Percentiles rank a stretch among this genome's conserved stretches.
phyloP scores from a whole-genome alignment of 2,113 vertebrate species.

The Diadophis punctatus region DNA sequence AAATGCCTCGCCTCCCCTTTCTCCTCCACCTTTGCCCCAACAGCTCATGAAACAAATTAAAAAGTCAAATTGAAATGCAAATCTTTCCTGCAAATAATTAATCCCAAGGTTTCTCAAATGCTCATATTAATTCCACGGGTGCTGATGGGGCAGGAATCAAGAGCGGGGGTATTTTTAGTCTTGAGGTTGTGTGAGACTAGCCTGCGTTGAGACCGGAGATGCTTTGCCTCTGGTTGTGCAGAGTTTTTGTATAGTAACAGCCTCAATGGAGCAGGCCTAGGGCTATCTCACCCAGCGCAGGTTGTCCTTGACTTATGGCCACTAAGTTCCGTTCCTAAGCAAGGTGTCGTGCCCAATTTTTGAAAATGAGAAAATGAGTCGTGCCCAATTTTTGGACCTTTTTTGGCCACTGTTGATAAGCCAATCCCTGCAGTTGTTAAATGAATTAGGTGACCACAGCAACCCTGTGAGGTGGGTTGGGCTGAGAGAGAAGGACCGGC shows the following conservation, averaged over 20 bases:
- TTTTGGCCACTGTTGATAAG: not conserved
- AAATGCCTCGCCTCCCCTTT: not conserved
- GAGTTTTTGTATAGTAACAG: not conserved
- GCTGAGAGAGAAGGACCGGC: not conserved
- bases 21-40: not conserved
- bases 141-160: not conserved
- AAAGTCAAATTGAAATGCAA: conserved; percentile 49
- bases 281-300: not conserved
- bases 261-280: not conserved
- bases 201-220: not conserved
- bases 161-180: not conserved
- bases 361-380: not conserved
- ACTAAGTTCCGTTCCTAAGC: not conserved
- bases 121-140: not conserved
- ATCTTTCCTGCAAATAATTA: conserved; percentile 23
- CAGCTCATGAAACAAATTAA: conserved; percentile 52
- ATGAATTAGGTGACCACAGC: not conserved
- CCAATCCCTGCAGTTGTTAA: not conserved
- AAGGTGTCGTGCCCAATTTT: not conserved
- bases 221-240: not conserved
- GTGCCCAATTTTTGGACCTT: not conserved
- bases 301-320: not conserved
- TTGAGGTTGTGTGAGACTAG: not conserved
- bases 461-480: not conserved
- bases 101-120: conserved; percentile 20